Evolutionary conservation across 2,888 invertebrate genomes (phyloP).

Genomic region (Polymixis lichenea): DNA sequence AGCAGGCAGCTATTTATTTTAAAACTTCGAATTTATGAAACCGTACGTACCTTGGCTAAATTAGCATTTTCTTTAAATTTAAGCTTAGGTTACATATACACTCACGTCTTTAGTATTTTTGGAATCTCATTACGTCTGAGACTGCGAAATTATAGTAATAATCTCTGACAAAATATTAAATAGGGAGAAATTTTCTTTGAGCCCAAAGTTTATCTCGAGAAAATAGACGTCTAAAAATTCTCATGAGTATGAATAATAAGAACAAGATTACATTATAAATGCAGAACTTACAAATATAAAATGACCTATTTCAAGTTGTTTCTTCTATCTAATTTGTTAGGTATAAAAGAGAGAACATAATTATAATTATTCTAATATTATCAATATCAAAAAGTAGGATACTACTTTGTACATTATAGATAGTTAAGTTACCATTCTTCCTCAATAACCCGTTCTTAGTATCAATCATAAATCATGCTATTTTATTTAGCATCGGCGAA

Average conservation of each 20-base stretch:
- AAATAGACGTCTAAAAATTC: constrained; percentile 25
- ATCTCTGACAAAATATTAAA: constrained; percentile 40
- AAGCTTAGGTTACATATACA: constrained; percentile 12
- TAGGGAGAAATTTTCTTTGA: constrained; percentile 28
- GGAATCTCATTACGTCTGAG: constrained; percentile 34
- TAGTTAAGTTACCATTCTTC: background rate
- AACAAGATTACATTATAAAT: constrained; percentile 28
- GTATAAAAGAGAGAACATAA: background rate
- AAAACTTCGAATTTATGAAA: background rate
- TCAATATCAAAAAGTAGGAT: background rate
- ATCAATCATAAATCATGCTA: constrained; percentile 12
- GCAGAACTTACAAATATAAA: constrained; percentile 9
- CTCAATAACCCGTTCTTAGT: background rate
- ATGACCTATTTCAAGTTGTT: constrained; percentile 5
- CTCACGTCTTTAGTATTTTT: background rate
- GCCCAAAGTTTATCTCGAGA: constrained; percentile 9
- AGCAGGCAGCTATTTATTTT: background rate
- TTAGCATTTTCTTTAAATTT: constrained; percentile 12
- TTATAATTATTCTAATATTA: background rate
- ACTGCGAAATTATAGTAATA: constrained; percentile 12
- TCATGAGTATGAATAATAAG: constrained; percentile 27
- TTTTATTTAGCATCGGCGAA: constrained; percentile 19
- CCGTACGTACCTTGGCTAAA: constrained; percentile 4
- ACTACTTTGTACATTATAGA: background rate
- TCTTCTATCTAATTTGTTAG: constrained; percentile 2